A percentile compares a stretch with the other conserved stretches of the same genome.
Evolutionary conservation across 2,113 vertebrate species (phyloP).

Genomic region (Brachyhypopomus occidentalis): DNA sequence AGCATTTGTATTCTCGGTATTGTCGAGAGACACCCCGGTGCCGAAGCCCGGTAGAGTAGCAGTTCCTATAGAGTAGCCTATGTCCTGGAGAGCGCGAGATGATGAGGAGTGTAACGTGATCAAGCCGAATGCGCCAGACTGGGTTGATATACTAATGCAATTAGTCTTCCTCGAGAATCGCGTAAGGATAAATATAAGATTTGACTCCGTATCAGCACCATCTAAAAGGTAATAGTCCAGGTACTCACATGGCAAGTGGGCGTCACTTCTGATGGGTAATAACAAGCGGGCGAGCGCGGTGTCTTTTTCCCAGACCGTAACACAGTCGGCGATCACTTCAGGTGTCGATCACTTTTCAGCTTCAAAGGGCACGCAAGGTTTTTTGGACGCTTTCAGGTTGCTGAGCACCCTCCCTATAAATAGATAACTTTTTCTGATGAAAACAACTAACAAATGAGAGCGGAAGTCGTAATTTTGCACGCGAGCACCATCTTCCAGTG

Average conservation of each 20-base stretch:
- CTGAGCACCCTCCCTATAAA: slow-evolving; percentile 77
- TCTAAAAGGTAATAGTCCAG: slow-evolving; percentile 58
- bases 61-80: too few relatives aligned
- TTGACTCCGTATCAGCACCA: slow-evolving; percentile 52
- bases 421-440: slow-evolving; percentile 78
- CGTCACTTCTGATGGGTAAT: slow-evolving; percentile 64
- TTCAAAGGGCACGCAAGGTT: slow-evolving; percentile 64
- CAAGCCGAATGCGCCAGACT: neutral
- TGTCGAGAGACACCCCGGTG: too few relatives aligned
- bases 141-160: too few relatives aligned
- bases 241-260: slow-evolving; percentile 76
- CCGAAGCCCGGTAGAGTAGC: too few relatives aligned
- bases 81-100: too few relatives aligned
- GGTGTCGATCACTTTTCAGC: slow-evolving; percentile 67
- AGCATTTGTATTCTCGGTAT: too few relatives aligned
- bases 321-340: slow-evolving; percentile 60
- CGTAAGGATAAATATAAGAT: slow-evolving; percentile 19
- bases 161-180: slow-evolving; percentile 19
- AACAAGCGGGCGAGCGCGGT: slow-evolving; percentile 58
- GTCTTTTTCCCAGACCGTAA: slow-evolving; percentile 56
- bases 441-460: slow-evolving; percentile 77
- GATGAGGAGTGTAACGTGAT: too few relatives aligned
- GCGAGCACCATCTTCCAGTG: slow-evolving; percentile 66
- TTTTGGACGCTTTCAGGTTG: slow-evolving; percentile 68
- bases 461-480: slow-evolving; percentile 72